Evolutionary conservation across 92 coral and sea anemone genomes (phyloP), one percentile per base, ranked within the genome.

Genomic region (Nematostella vectensis): DNA sequence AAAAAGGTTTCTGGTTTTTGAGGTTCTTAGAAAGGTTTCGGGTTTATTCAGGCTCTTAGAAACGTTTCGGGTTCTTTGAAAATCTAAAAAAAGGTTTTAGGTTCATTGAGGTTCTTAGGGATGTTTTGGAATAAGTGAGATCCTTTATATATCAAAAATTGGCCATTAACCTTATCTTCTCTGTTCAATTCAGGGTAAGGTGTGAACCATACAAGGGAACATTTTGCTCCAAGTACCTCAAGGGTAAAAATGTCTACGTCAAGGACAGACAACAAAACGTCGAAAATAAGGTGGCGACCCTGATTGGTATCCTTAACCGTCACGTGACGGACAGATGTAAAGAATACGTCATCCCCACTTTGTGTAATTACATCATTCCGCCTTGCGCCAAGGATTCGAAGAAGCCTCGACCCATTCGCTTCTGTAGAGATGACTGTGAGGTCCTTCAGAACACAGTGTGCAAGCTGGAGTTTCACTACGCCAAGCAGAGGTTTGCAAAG

Each of bases 381-480:
- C 95, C 88, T 0, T 85, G 95, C 27, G 88, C 75, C 57, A 21
- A 2, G 49, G 16, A 71, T 8, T 71, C 72, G 4, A 56, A 69
- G 10, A 48, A 48, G 40, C 78, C 95, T 0, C 71, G 63, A 37
- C 79, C 83, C 27, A 65, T 69, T 54, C 44, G 48, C 65, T 71
- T 85, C 20, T 85, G 95, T 24, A 83, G 48, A 38, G 95, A 81
- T 22, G 95, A 85, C 52, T 85, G 95, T 59, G 31, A 67, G 19
- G 61, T 55, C 12, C 28, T 85, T 19, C 74, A 85, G 68, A 71
- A 62, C 13, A 58, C 67, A 31, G 31, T 71, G 2, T 85, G 95
- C 42, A 71, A 47, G 45, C 0, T 10, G 15, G 95, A 85, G 51
- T 85, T 80, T 25, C 25, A 31, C 1, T 43, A 42, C 13, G 76